Percentiles rank a stretch among this genome's conserved stretches.
These are phyloP conservation scores for Cremastobaeus sp. DNA, from an alignment of 2,888 invertebrate genomes.

Conservation along the genomic window DNA sequence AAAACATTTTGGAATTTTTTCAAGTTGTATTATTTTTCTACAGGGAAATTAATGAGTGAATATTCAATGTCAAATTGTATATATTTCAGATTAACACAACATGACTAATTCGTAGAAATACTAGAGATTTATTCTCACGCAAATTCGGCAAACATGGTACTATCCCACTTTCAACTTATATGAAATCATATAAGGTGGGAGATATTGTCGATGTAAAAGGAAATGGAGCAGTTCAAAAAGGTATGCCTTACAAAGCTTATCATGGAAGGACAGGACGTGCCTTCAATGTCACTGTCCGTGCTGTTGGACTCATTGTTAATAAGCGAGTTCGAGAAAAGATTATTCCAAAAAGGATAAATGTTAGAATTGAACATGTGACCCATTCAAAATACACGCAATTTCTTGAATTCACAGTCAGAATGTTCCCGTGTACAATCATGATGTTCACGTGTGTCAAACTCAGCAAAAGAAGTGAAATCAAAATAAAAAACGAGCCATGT, in stretches of 20 bases:
- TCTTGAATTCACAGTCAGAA: no score
- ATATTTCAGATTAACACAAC: no score
- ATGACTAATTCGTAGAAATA: slow-evolving; percentile 99
- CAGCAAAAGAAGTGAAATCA: no score
- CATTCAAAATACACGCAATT: slow-evolving; percentile 99
- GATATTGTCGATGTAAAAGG: slow-evolving; percentile 99
- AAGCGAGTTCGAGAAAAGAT: slow-evolving; percentile 97
- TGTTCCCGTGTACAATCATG: no score
- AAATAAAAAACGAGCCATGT: no score
- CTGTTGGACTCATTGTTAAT: slow-evolving; percentile 98
- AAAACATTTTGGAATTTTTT: no score
- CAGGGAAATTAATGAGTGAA: no score
- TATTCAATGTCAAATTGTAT: no score
- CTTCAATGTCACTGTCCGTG: slow-evolving; percentile 98
- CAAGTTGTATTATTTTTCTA: no score
- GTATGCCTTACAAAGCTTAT: slow-evolving; percentile 99
- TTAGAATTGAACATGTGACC: slow-evolving; percentile 97
- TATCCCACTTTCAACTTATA: slow-evolving; percentile 96
- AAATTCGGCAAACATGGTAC: slow-evolving; percentile 97
- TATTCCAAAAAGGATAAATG: slow-evolving; percentile 96
- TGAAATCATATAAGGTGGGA: slow-evolving; percentile 98
- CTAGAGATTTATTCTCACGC: slow-evolving; percentile 98
- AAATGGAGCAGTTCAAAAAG: slow-evolving; percentile 99
- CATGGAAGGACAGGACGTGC: slow-evolving; percentile 99
- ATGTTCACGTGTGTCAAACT: no score